These are phyloP conservation scores for Orchesellides sinensis DNA, from an alignment of 2,888 invertebrate species.

Conservation along the genomic window DNA sequence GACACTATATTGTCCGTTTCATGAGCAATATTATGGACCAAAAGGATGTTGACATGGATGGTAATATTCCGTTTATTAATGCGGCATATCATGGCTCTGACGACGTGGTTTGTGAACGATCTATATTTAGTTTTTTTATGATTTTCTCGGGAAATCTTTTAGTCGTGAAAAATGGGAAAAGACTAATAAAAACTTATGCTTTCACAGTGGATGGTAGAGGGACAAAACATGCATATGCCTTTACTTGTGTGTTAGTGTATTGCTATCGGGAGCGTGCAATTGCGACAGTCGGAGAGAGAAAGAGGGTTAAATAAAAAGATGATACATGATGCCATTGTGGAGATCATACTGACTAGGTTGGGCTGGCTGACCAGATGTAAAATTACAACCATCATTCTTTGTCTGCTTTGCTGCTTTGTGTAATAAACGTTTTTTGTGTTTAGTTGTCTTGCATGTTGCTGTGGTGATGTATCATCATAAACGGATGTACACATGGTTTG, in stretches of 20 bases:
- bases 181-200: too few relatives aligned
- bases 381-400: constrained; percentile 48
- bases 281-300: too few relatives aligned
- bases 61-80: not conserved
- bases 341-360: constrained; percentile 33
- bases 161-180: constrained; percentile 41
- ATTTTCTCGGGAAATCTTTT: constrained; percentile 28
- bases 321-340: constrained; percentile 36
- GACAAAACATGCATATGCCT: too few relatives aligned
- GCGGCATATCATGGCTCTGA: not conserved
- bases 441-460: too few relatives aligned
- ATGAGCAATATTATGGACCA: not conserved
- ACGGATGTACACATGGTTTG: too few relatives aligned
- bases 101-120: not conserved
- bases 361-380: constrained; percentile 44
- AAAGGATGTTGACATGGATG: not conserved
- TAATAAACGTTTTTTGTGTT: too few relatives aligned
- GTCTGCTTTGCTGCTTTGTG: constrained; percentile 31
- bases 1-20: not conserved
- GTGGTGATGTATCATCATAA: too few relatives aligned
- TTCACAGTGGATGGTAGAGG: too few relatives aligned
- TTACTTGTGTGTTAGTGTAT: too few relatives aligned
- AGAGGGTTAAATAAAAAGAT: constrained; percentile 14
- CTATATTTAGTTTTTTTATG: constrained; percentile 25
- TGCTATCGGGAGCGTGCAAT: too few relatives aligned